A percentile compares a stretch with the other conserved stretches of the same genome.
phyloP scores from a whole-genome alignment of 2,113 vertebrate genomes.

The Sylvietta virens region DNA sequence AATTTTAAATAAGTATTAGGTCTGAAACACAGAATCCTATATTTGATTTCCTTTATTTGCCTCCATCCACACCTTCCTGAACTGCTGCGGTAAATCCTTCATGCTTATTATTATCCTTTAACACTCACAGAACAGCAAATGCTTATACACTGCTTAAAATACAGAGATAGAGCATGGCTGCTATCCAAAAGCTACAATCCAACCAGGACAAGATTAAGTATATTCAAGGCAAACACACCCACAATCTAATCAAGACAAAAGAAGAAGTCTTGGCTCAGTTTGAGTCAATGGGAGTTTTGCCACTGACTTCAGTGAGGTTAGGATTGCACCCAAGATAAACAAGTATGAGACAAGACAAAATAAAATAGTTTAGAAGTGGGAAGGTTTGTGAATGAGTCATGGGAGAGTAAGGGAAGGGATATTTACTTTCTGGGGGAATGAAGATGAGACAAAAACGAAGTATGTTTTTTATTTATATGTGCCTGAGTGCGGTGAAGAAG shows the following conservation, averaged over 20 bases:
- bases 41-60: not conserved
- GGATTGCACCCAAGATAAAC: conserved; percentile 43
- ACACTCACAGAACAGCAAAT: not conserved
- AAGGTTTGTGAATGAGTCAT: conserved; percentile 38
- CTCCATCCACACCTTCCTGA: conserved; percentile 17
- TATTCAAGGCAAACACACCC: conserved; percentile 41
- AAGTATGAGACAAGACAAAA: conserved; percentile 58
- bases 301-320: conserved; percentile 47
- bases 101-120: conserved; percentile 7
- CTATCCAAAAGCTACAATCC: conserved; percentile 5
- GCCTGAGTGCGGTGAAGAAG: not conserved
- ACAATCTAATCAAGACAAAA: conserved; percentile 56
- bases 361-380: conserved; percentile 22
- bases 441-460: conserved; percentile 7
- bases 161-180: not conserved
- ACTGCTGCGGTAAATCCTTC: not conserved
- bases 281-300: conserved; percentile 27
- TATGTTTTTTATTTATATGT: not conserved
- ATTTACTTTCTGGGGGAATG: not conserved
- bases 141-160: not conserved
- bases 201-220: conserved; percentile 21
- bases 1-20: not conserved
- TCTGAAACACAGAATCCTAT: not conserved
- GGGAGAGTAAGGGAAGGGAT: conserved; percentile 2
- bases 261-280: conserved; percentile 26